Evolutionary conservation across 2,797 vertebrate species (phyloP), one percentile per base, ranked within the genome.

Genomic region (Uromys caudimaculatus): DNA sequence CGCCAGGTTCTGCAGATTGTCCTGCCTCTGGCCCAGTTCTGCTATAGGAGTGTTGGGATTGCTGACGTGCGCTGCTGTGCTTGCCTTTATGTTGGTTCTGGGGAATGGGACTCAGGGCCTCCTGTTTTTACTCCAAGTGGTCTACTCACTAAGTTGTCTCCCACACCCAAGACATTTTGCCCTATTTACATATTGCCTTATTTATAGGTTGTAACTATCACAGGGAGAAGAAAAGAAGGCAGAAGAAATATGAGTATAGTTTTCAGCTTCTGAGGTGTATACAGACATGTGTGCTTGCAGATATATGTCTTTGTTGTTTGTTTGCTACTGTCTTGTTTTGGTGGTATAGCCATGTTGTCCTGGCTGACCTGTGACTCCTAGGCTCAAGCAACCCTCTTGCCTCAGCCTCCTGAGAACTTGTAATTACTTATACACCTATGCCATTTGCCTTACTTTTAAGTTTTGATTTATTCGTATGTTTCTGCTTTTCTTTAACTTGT

Each of bases 201-300:
- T 44, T 44, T n/a, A 32, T 79, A 29, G 88, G 4, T 67, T 90
- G 0, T 54, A 58, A 84, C 85, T 8, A 78, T 35, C 27, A 84
- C 75, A 67, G 62, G 41, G 50, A 32, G 60, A 94, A 86, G 41
- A 92, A 32, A 90, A 90, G 64, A 62, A 76, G 44, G 21, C 16
- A 79, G 62, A 83, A 92, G 84, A 95, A 93, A 89, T 86, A 58
- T 90, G 95, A 41, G 12, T 75, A 8, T 89, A 62, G 54, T 60
- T 90, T n/a, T 95, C 14, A 87, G 67, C 93, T 92, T 97, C 62
- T 94, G 19, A 21, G 38, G 2, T 71, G 14, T 35, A 13, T 44
- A 44, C 14, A 19, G 14, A 23, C 10, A 32, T 23, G 19, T 50
- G 9, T 35, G n/a, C 27, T 41, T 73, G 38, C 7, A 56, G 52